Conservation (phyloP, 2,888 invertebrate genomes). For the Parnassius smintheus region DNA sequence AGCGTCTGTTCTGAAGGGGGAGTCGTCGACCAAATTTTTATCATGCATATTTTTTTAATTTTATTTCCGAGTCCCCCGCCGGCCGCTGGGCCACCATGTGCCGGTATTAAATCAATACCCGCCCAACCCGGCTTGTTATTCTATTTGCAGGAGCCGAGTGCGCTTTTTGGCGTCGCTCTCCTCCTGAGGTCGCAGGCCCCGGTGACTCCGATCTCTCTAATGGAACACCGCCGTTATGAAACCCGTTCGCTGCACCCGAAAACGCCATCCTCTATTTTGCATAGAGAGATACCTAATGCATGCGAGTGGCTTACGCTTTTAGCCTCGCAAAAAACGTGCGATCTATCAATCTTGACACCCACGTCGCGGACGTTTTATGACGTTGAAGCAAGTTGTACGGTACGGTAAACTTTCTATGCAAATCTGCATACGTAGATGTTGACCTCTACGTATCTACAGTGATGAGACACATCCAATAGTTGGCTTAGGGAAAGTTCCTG, state of each 20-base stretch:
- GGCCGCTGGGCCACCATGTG: constrained; percentile 50
- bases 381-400: neutral
- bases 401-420: neutral
- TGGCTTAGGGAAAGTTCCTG: neutral
- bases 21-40: constrained; percentile 75
- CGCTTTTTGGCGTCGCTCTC: constrained; percentile 46
- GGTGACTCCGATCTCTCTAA: constrained; percentile 44
- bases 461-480: neutral
- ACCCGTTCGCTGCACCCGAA: constrained; percentile 32
- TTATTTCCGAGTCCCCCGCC: constrained; percentile 63
- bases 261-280: constrained; percentile 2
- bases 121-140: constrained; percentile 44
- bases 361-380: constrained; percentile 8
- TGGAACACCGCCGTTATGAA: constrained; percentile 45
- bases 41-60: constrained; percentile 71
- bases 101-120: constrained; percentile 66
- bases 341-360: constrained; percentile 14
- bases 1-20: constrained; percentile 51
- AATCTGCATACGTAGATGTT: neutral
- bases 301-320: constrained; percentile 15
- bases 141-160: constrained; percentile 50
- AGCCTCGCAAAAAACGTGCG: constrained; percentile 16
- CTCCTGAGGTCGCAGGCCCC: constrained; percentile 37
- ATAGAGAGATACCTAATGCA: constrained; percentile 12
- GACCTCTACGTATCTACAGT: too few relatives aligned